These are phyloP conservation scores for Pseudolycoriella hygida DNA, from an alignment of 2,888 invertebrate species.

Conservation along the genomic window DNA sequence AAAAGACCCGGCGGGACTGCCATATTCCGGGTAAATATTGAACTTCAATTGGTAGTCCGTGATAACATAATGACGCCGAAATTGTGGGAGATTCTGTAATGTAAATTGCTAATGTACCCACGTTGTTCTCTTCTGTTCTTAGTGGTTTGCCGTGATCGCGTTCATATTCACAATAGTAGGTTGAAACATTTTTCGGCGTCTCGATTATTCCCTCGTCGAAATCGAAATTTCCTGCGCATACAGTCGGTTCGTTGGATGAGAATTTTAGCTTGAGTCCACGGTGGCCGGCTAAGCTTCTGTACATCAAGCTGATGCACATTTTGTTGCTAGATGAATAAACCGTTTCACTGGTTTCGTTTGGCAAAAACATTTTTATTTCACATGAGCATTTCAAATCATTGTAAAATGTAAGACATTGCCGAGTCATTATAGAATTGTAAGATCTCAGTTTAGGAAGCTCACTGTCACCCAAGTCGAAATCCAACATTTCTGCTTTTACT, in stretches of 20 bases:
- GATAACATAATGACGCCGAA: constrained; percentile 13
- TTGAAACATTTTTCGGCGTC: constrained; percentile 18
- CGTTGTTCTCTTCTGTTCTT: constrained; percentile 9
- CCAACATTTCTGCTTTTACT: constrained; percentile 42
- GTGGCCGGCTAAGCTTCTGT: constrained; percentile 29
- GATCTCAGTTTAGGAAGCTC: no score
- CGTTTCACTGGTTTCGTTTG: constrained; percentile 22
- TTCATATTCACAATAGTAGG: constrained; percentile 23
- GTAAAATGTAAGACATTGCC: constrained; percentile 26
- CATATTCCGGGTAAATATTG: no score
- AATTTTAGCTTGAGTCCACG: constrained; percentile 57
- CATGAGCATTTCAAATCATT: constrained; percentile 35
- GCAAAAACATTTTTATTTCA: constrained; percentile 24
- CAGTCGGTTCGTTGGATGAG: constrained; percentile 38
- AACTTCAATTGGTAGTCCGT: not conserved
- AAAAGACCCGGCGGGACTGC: no score
- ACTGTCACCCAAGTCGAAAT: constrained; percentile 35
- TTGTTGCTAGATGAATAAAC: constrained; percentile 45
- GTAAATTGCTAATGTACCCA: constrained; percentile 20
- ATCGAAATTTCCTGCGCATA: constrained; percentile 30
- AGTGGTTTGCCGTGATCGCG: not conserved
- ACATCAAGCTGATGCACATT: constrained; percentile 42
- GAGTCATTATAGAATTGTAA: constrained; percentile 10
- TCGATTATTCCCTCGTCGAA: constrained; percentile 28
- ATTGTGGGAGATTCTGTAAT: constrained; percentile 16